Evolutionary conservation across 1,140 invertebrate genomes (phyloP), one percentile per base, ranked within the genome.

Genomic region (Drosophila arizonae): DNA sequence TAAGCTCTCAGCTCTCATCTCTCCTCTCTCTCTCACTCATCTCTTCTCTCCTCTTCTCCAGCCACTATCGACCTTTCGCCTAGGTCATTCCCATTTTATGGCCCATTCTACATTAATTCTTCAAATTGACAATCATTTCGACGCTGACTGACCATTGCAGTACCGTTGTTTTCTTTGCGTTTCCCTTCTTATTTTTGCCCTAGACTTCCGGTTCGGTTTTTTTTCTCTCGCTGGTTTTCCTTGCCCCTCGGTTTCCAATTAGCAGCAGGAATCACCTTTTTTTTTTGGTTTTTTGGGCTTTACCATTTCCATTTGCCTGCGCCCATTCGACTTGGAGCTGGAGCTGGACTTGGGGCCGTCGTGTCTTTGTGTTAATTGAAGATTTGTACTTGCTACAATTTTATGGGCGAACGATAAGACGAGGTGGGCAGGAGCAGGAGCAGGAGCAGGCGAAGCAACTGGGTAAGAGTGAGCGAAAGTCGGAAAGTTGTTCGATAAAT

Each of bases 201-300:
- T 58, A 1, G 56, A 56, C 46, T 57, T 76, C 71, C 62, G 58
- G 56, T 67, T 67, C 33, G 41, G 17, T 36, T 64, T 48, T 17
- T 13, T 56, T 61, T 50, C 41, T 45, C 43, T 66, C 2, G 61
- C 11, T 39, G 33, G 2, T 13, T 11, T 13, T 11, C 43, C 48
- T 36, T 64, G 51, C 67, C 78, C 79, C 79, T 82, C 77, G 61
- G 58, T 88, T 88, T 88, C 84, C 84, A 88, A 88, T 88, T 88
- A 88, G 84, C 84, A 80, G 70, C 84, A 88, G 84, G 67, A 88
- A 88, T 88, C 77, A 89, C 84, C 85, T 84, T 88, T 86, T 72
- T 64, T 46, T 52, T 45, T 13, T 43, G n/a, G 41, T 43, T 43
- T 17, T 45, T 63, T 51, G 11, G 56, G 36, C 43, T 50, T 57